A percentile compares a stretch with the other conserved stretches of the same genome.
phyloP scores from a whole-genome alignment of 2,113 vertebrate genomes.

The Solenodon paradoxus region DNA sequence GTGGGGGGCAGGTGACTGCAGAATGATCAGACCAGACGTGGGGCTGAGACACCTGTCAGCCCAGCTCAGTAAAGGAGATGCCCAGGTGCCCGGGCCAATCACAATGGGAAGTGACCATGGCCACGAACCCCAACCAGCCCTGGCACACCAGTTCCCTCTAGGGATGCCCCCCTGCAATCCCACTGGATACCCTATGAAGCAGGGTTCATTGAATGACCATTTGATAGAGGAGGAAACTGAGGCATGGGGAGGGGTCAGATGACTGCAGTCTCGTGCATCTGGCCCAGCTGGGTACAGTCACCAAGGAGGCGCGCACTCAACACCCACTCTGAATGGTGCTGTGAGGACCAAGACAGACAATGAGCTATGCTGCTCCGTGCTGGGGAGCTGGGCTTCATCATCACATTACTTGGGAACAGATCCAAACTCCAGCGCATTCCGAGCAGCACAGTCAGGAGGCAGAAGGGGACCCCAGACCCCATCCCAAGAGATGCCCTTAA shows the following conservation, averaged over 20 bases:
- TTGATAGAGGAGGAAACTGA: too few species aligned
- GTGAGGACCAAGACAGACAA: fast-evolving
- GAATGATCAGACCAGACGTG: background rate
- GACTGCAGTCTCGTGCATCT: too few species aligned
- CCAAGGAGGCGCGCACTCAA: too few species aligned
- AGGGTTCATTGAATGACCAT: too few species aligned
- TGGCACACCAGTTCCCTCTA: too few species aligned
- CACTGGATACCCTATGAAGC: background rate
- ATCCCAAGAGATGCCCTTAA: background rate
- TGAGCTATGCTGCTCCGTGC: background rate
- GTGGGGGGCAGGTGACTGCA: too few species aligned
- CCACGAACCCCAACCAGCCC: background rate
- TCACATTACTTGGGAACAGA: background rate
- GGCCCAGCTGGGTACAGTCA: too few species aligned
- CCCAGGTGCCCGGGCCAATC: background rate
- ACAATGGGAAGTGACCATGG: background rate
- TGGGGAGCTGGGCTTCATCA: background rate
- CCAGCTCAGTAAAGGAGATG: background rate
- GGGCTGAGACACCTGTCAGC: background rate
- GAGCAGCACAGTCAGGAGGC: background rate
- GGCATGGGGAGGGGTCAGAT: too few species aligned
- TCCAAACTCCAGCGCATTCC: background rate
- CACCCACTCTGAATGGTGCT: background rate
- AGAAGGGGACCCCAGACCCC: background rate
- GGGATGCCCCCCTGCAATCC: background rate